Percentiles rank a stretch among this genome's conserved stretches.
These are phyloP conservation scores for Argyrosomus japonicus DNA, from an alignment of 2,113 vertebrate genomes.

Conservation along the genomic window DNA sequence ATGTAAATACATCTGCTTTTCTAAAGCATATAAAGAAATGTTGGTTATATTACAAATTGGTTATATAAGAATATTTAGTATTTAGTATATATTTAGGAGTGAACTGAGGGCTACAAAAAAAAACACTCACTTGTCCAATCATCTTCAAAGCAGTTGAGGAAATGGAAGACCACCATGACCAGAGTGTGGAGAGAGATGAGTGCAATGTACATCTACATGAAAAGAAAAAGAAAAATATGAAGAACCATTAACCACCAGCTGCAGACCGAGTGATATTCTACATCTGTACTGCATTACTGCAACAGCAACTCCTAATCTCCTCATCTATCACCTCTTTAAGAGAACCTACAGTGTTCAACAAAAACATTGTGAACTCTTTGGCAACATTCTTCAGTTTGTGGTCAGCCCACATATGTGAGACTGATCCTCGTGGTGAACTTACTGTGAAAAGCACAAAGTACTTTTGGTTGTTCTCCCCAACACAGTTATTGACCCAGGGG, in stretches of 20 bases:
- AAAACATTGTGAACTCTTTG: background rate
- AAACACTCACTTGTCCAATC: constrained; percentile 97
- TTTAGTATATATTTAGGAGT: too few species aligned
- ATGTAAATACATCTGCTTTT: background rate
- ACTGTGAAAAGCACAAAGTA: constrained; percentile 99
- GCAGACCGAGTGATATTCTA: background rate
- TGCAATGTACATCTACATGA: constrained; percentile 96
- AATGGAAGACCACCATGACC: constrained; percentile 97
- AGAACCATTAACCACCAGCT: background rate
- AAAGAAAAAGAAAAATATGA: constrained; percentile 27
- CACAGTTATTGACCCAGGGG: constrained; percentile 99
- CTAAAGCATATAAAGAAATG: background rate
- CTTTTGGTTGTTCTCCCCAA: constrained; percentile 99
- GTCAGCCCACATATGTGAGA: background rate
- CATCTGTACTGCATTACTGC: background rate
- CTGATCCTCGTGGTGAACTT: constrained; percentile 76
- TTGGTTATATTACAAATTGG: background rate
- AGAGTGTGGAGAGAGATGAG: constrained; percentile 95
- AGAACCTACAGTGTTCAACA: background rate
- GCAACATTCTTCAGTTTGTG: background rate
- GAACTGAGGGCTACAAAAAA: background rate
- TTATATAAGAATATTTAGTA: background rate
- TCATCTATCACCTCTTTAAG: background rate
- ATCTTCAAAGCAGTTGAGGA: constrained; percentile 98
- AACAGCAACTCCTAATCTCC: background rate